Base-by-base conservation (phyloP, 2,888 invertebrate species). In the Cepaea hortensis region DNA sequence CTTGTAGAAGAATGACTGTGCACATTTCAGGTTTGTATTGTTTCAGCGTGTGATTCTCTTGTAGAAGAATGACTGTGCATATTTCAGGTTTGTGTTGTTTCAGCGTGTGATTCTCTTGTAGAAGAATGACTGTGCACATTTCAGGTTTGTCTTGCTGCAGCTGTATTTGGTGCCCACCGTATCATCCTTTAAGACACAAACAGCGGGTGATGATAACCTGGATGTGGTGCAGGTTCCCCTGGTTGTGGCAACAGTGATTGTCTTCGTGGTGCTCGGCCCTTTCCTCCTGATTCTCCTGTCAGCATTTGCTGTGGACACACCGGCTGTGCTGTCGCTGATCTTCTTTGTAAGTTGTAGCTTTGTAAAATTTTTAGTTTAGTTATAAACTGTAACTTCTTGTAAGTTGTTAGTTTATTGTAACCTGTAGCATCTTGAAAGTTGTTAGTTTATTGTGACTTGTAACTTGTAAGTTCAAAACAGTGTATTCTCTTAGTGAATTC, bases 111-210 rank as follows among this genome's bases (percentile, higher is more conserved):
- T 35, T 35, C 35, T 35, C 35, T 35, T 35, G 35, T 35, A 35
- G 35, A 35, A 35, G 35, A 35, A 35, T 1, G 35, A 35, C n/a
- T 18, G 4, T 68, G 68, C 11, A 85, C 62, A 20, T 90, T 90
- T 11, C 91, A 93, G 93, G 82, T 93, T 93, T 89, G 90, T 92
- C 46, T 90, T 92, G 83, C 89, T 93, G 11, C 93, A 93, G 89
- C 87, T 93, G 76, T 93, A 92, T 84, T 88, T 93, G 86, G 85
- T 90, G 0, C 92, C 93, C n/a, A 90, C 92, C 0, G 88, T 90
- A 20, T 92, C 93, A 20, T 93, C 93, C 11, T 93, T 93, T 87
- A 91, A 89, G 87, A 77, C 85, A 46, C 83, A 86, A 76, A 61
- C 88, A 48, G 75, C 89, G 3, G 90, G 88, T 2, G 90, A 91